Base-by-base conservation (phyloP, 2,113 vertebrate genomes). In the Collichthys lucidus region DNA sequence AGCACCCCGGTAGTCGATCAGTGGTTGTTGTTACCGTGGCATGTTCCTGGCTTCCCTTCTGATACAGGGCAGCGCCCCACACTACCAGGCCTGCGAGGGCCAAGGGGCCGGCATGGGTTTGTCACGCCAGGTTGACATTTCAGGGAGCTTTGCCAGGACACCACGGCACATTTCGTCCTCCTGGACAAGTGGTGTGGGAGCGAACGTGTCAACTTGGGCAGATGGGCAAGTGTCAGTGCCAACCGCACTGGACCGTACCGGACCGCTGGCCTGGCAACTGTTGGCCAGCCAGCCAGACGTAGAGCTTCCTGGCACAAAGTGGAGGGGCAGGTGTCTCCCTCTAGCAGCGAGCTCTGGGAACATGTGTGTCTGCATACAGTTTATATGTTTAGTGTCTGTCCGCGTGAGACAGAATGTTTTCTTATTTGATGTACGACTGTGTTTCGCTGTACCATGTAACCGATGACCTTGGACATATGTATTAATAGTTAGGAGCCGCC, bases 61-160 rank as follows among this genome's bases (percentile, higher is more conserved):
- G 86, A 80, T 90, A 80, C 72, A 44, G 90, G 92, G 89, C 89
- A 90, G 70, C 20, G 47, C 90, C 90, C 84, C 83, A 76, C 86
- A 87, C 82, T 56, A 64, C 85, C 80, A 31, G 81, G 76, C 76
- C 87, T 77, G 81, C 17, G 53, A 86, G 80, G 91, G 90, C 80
- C 89, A 73, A 80, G 76, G 87, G 87, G 81, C 80, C 72, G 31
- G 90, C 84, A 61, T 68, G 88, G 88, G 74, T 91, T 87, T 90
- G 90, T 94, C 88, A 91, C 63, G 83, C 87, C 90, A 90, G 86
- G 91, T 88, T 93, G 95, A 95, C 93, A 92, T 95, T 92, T 91
- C 86, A 10, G 90, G 93, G 91, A 93, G 47, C 86, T 42, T 53
- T 91, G 94, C 94, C 94, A 95, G 93, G 87, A 89, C 87, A 77